Evolutionary conservation across 2,113 vertebrate species (phyloP), one percentile per base, ranked within the genome.

Genomic region (Cyanistes caeruleus): DNA sequence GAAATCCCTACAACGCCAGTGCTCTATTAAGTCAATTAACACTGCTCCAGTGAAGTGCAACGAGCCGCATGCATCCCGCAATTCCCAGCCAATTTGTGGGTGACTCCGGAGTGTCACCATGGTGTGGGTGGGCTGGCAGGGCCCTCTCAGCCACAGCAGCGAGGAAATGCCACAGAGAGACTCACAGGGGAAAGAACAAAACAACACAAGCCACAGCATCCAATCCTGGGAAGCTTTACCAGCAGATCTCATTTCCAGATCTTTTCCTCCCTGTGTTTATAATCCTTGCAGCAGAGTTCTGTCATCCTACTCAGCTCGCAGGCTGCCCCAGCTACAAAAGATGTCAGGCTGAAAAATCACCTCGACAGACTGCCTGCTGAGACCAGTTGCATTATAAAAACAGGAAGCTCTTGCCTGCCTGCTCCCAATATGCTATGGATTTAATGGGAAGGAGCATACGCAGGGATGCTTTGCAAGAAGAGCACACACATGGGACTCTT

Each of bases 321-420:
- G 81, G 49, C 58, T 84, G 67, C 69, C 87, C 88, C 72, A 52
- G 75, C 90, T 68, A 68, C 82, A 37, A 52, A 82, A 86, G 63
- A 55, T 10, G 68, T 85, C 95, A 92, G 90, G 94, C 69, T 94
- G 90, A 79, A 84, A 84, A 92, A 87, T 84, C 79, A 87, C 85
- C 85, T 86, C 33, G 11, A 53, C 86, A 93, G 89, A n/a, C 79
- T 70, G 93, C 72, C 84, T 93, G 84, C 65, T 46, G 93, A 63
- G 87, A 85, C 55, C 67, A 49, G 74, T 17, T 49, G 69, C 70
- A 35, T 27, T 53, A 56, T 22, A 75, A 87, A 92, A 90, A 19
- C 79, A 89, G 75, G 75, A 87, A 96, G 67, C 81, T 89, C 91
- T 84, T 56, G n/a, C 60, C 80, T 80, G 86, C 84, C 72, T 78